Conservation (phyloP, 2,888 invertebrate genomes). For the Ophioninae sp. region DNA sequence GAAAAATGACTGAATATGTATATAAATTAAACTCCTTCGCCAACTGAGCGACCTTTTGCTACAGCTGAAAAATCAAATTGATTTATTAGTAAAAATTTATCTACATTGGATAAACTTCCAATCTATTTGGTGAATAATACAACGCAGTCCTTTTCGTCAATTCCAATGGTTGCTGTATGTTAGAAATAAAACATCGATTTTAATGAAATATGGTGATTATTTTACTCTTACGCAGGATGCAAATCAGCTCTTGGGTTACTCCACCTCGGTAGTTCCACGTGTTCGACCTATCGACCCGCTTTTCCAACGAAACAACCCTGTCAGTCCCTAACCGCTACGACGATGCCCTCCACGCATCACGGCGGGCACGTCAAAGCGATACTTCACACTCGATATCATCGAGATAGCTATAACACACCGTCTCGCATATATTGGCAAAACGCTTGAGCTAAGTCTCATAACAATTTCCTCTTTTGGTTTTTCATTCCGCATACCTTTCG, state of each 20-base stretch:
- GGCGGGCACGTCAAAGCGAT: slow-evolving; percentile 50
- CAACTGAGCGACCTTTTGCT: not conserved
- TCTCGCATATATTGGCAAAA: not conserved
- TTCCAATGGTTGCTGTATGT: not conserved
- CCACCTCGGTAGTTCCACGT: slow-evolving; percentile 46
- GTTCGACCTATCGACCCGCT: slow-evolving; percentile 60
- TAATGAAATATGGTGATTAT: not conserved
- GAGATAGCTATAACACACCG: slow-evolving; percentile 17
- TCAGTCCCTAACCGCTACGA: slow-evolving; percentile 29
- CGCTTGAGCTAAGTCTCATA: not conserved
- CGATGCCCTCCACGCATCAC: slow-evolving; percentile 40
- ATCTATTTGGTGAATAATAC: not conserved
- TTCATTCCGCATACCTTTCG: slow-evolving; percentile 3
- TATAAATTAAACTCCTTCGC: not conserved
- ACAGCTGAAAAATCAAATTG: not conserved
- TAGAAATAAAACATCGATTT: not conserved
- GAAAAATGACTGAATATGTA: too few relatives aligned
- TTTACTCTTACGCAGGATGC: slow-evolving; percentile 1
- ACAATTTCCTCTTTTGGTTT: slow-evolving; percentile 13
- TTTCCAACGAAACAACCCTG: slow-evolving; percentile 45
- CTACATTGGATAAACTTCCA: not conserved
- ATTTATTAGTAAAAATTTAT: not conserved
- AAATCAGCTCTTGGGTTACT: slow-evolving; percentile 19
- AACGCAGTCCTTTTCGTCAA: not conserved
- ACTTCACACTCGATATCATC: slow-evolving; percentile 47